Conservation (phyloP, 1,140 invertebrate genomes). For the Oreohelix idahoensis region DNA sequence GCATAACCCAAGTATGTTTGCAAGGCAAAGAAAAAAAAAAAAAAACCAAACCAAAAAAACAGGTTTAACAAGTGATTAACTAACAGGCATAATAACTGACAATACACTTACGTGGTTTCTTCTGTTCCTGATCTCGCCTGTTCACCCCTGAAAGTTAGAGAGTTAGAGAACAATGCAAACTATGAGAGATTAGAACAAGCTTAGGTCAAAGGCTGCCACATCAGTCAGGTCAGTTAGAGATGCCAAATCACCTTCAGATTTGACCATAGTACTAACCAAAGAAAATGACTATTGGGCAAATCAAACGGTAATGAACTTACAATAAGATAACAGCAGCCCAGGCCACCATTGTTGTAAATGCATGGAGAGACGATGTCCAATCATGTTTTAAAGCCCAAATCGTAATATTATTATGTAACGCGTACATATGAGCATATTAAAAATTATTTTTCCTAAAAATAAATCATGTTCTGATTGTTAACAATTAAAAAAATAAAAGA, state of each 20-base stretch:
- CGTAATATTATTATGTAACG: too few relatives aligned
- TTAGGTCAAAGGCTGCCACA: background rate
- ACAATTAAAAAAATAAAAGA: too few relatives aligned
- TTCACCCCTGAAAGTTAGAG: constrained; percentile 35
- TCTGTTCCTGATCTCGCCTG: constrained; percentile 32
- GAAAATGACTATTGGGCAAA: background rate
- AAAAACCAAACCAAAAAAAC: background rate
- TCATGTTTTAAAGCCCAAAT: too few relatives aligned
- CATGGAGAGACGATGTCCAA: too few relatives aligned
- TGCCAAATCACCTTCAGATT: background rate
- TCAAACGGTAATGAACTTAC: too few relatives aligned
- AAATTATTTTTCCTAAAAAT: too few relatives aligned
- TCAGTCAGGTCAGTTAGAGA: background rate
- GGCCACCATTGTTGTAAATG: too few relatives aligned
- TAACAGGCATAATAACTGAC: background rate
- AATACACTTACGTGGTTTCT: constrained; percentile 37
- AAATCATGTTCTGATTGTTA: too few relatives aligned
- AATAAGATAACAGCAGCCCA: too few relatives aligned
- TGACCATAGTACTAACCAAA: background rate
- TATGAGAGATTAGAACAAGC: constrained; percentile 27
- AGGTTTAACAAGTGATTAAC: background rate
- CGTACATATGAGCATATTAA: too few relatives aligned
- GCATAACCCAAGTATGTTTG: background rate
- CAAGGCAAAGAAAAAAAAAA: background rate
- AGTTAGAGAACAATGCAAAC: constrained; percentile 37